These are phyloP conservation scores for Agrochola circellaris DNA, from an alignment of 2,888 invertebrate genomes.

Conservation along the genomic window DNA sequence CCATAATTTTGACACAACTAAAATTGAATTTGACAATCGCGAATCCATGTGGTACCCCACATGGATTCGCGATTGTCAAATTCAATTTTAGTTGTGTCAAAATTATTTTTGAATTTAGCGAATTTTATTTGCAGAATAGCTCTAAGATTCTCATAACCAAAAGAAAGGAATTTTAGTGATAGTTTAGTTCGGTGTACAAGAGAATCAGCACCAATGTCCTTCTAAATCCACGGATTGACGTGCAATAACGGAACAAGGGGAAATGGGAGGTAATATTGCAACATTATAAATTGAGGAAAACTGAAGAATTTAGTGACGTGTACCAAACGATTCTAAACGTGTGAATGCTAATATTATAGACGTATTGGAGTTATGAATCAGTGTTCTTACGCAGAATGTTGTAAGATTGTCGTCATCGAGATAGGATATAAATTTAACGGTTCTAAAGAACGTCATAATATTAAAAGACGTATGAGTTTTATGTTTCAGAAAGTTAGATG, in stretches of 20 bases:
- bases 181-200: too few species aligned
- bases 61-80: too few species aligned
- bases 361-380: constrained; percentile 26
- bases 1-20: too few species aligned
- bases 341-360: background rate
- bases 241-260: constrained; percentile 21
- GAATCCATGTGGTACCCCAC: too few species aligned
- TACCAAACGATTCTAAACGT: background rate
- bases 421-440: constrained; percentile 21
- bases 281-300: constrained; percentile 33
- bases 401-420: constrained; percentile 37
- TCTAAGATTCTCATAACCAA: too few species aligned
- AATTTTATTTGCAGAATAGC: too few species aligned
- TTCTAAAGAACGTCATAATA: constrained; percentile 29
- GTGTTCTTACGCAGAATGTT: constrained; percentile 20
- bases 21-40: too few species aligned
- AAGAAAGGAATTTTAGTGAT: too few species aligned
- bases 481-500: background rate
- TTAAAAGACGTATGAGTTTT: background rate
- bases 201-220: too few species aligned
- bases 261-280: constrained; percentile 7
- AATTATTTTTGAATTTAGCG: too few species aligned
- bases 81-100: too few species aligned
- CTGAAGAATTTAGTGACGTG: constrained; percentile 5
- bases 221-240: constrained; percentile 36